Percentiles rank a stretch among this genome's conserved stretches.
Evolutionary conservation across 2,113 vertebrate genomes (phyloP).

Genomic region (Ammodytes dubius): DNA sequence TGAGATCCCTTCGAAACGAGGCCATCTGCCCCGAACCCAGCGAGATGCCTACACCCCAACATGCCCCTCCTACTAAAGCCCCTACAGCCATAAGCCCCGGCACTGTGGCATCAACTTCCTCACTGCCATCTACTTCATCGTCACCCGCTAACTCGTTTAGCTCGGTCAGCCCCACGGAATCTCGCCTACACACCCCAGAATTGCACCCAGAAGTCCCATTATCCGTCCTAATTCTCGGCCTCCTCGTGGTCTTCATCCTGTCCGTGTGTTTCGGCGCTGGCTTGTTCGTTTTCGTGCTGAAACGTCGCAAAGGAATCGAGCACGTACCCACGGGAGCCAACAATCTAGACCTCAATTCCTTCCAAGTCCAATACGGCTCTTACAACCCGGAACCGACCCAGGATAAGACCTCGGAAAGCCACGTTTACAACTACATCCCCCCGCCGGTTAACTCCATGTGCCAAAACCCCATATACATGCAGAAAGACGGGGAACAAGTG

Average conservation of each 20-base stretch:
- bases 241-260: constrained; percentile 97
- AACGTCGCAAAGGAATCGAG: constrained; percentile 93
- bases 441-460: constrained; percentile 97
- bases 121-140: constrained; percentile 19
- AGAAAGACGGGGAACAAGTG: constrained; percentile 94
- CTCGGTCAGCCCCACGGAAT: constrained; percentile 86
- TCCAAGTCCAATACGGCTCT: constrained; percentile 96
- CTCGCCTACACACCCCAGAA: constrained; percentile 84
- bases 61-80: constrained; percentile 83
- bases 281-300: constrained; percentile 96
- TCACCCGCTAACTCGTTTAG: constrained; percentile 49
- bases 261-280: constrained; percentile 97
- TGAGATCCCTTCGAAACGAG: constrained; percentile 94
- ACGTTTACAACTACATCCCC: constrained; percentile 96
- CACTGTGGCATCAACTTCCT: constrained; percentile 80
- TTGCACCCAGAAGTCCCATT: constrained; percentile 93
- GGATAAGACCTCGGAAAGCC: constrained; percentile 91
- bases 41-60: constrained; percentile 70
- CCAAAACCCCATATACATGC: constrained; percentile 98
- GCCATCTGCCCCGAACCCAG: constrained; percentile 94
- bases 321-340: constrained; percentile 86
- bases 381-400: constrained; percentile 88
- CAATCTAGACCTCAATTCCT: constrained; percentile 94
- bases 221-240: constrained; percentile 95
- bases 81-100: constrained; percentile 86